A percentile compares a stretch with the other conserved stretches of the same genome.
phyloP scores from a whole-genome alignment of 2,888 invertebrate species.

The Epinotia ramella region DNA sequence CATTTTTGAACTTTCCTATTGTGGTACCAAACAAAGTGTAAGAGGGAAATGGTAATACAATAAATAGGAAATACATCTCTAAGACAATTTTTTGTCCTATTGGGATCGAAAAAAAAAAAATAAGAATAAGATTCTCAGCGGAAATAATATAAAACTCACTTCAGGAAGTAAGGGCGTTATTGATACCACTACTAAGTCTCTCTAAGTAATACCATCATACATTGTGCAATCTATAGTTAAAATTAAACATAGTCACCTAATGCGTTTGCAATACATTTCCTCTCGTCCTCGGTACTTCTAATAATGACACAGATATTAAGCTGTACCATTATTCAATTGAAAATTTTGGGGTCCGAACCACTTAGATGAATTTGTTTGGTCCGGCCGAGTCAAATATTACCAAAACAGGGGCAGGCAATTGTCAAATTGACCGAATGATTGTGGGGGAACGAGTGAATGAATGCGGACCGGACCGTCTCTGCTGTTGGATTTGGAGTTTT shows the following conservation, averaged over 20 bases:
- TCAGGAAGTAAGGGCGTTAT: too few species aligned
- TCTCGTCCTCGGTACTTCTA: conserved; percentile 14
- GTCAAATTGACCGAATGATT: conserved; percentile 83
- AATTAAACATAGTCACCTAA: neutral
- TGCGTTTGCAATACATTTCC: conserved; percentile 1
- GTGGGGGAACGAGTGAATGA: conserved; percentile 63
- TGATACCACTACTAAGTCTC: too few species aligned
- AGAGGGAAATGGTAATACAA: too few species aligned
- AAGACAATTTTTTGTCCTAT: too few species aligned
- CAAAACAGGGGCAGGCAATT: conserved; percentile 76
- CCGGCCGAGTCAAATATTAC: conserved; percentile 77
- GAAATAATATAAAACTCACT: too few species aligned
- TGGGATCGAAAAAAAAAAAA: too few species aligned
- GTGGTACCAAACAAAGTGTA: too few species aligned
- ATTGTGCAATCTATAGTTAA: neutral
- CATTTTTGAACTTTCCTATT: too few species aligned
- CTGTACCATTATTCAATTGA: conserved; percentile 76
- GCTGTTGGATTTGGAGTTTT: conserved; percentile 31
- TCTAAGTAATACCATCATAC: too few species aligned
- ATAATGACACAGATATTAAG: conserved; percentile 53
- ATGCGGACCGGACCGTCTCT: conserved; percentile 51
- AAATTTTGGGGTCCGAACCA: conserved; percentile 69
- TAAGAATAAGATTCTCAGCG: too few species aligned
- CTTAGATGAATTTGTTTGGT: conserved; percentile 77
- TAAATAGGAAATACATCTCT: too few species aligned